Conservation (phyloP, 2,113 vertebrate genomes). For the Hirundichthys speculiger region DNA sequence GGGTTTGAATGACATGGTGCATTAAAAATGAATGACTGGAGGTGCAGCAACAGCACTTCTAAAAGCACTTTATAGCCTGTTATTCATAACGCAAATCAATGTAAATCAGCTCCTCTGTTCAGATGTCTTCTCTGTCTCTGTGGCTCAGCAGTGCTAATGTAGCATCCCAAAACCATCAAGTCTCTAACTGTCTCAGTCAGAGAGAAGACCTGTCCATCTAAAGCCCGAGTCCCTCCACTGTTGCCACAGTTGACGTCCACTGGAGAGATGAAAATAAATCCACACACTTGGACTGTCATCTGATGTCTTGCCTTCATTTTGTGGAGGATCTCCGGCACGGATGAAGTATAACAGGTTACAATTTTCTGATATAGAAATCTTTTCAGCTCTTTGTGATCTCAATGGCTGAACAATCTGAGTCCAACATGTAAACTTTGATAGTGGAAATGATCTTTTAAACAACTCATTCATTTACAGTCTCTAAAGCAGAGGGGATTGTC, state of each 20-base stretch:
- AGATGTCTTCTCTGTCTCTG: neutral
- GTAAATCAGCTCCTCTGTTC: neutral
- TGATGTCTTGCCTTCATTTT: neutral
- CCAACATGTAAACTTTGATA: neutral
- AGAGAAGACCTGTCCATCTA: neutral
- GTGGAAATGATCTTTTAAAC: conserved; percentile 24
- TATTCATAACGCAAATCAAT: conserved; percentile 25
- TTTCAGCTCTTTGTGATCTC: conserved; percentile 6
- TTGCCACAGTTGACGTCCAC: too few species aligned
- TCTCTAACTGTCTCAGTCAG: neutral
- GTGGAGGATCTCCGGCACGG: neutral
- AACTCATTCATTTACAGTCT: conserved; percentile 28
- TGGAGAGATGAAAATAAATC: neutral
- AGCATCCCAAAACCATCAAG: neutral
- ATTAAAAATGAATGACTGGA: neutral
- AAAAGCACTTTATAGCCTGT: conserved; percentile 27
- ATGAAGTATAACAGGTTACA: too few species aligned
- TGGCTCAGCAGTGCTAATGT: neutral
- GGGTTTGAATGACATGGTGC: neutral
- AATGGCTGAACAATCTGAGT: conserved; percentile 1
- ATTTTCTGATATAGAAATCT: neutral
- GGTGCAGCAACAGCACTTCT: conserved; percentile 9
- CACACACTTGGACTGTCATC: neutral
- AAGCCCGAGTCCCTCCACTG: neutral
- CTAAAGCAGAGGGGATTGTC: conserved; percentile 7